Percentiles rank a stretch among this genome's conserved stretches.
Conservation (phyloP, 2,888 invertebrate genomes). For the Dolichopus griseipennis region DNA sequence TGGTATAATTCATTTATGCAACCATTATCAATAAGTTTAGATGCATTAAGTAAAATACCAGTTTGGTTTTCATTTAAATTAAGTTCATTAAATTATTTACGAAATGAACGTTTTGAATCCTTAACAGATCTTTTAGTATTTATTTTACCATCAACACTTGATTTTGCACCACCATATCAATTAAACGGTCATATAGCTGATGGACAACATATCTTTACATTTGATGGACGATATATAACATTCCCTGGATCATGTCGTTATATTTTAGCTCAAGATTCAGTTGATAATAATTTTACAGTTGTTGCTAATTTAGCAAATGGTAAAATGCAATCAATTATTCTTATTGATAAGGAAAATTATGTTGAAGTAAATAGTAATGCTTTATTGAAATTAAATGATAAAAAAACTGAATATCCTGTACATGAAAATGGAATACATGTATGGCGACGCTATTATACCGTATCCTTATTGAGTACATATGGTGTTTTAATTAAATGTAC, state of each 20-base stretch:
- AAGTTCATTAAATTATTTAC: conserved; percentile 52
- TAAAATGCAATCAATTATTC: conserved; percentile 55
- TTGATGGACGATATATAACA: conserved; percentile 72
- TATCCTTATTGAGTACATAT: conserved; percentile 53
- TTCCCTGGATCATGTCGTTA: conserved; percentile 80
- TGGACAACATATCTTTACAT: conserved; percentile 79
- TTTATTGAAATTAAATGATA: conserved; percentile 57
- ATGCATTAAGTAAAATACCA: conserved; percentile 47
- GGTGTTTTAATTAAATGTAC: conserved; percentile 58
- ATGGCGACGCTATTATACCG: conserved; percentile 50
- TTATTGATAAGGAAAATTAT: conserved; percentile 58
- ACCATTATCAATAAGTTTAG: conserved; percentile 37
- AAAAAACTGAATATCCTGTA: conserved; percentile 60
- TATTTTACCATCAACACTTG: conserved; percentile 46
- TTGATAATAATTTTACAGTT: conserved; percentile 78
- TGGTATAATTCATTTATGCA: background rate
- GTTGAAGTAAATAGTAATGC: conserved; percentile 57
- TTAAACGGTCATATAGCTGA: conserved; percentile 64
- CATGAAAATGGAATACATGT: conserved; percentile 54
- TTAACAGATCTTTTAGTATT: conserved; percentile 36
- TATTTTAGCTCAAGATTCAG: conserved; percentile 71
- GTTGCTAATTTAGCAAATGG: conserved; percentile 62
- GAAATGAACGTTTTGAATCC: conserved; percentile 53
- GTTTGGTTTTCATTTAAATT: conserved; percentile 50
- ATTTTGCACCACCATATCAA: conserved; percentile 57